These are phyloP conservation scores for Sarcophaga carnaria DNA, from an alignment of 2,888 invertebrate species.

Conservation along the genomic window DNA sequence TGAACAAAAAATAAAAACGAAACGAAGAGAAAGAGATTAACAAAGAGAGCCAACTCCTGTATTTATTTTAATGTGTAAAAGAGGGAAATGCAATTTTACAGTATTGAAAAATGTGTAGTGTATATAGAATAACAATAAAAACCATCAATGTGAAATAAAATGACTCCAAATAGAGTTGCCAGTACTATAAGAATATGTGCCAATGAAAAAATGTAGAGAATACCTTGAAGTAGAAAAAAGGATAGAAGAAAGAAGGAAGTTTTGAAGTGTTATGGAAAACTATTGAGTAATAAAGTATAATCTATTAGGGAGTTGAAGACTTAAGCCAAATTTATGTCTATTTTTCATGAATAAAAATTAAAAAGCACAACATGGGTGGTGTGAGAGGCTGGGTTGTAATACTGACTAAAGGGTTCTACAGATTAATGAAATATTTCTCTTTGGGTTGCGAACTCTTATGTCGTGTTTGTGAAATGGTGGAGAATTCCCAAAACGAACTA, in stretches of 20 bases:
- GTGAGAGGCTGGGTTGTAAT: too few species aligned
- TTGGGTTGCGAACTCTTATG: too few species aligned
- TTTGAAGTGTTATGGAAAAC: too few species aligned
- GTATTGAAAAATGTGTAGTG: conserved; percentile 8
- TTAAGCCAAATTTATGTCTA: too few species aligned
- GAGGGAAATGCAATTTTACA: conserved; percentile 62
- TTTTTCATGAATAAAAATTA: too few species aligned
- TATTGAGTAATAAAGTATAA: too few species aligned
- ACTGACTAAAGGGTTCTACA: too few species aligned
- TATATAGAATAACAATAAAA: conserved; percentile 40
- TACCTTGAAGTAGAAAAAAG: not conserved
- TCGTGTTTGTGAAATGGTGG: too few species aligned
- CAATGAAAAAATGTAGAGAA: not conserved
- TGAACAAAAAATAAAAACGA: not conserved
- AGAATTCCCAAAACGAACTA: too few species aligned
- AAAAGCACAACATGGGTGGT: too few species aligned
- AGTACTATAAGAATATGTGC: not conserved
- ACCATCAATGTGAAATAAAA: conserved; percentile 54
- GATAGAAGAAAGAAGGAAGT: not conserved
- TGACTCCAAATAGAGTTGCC: conserved; percentile 43
- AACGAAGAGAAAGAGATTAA: conserved; percentile 23
- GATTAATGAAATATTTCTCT: too few species aligned
- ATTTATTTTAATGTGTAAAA: conserved; percentile 18
- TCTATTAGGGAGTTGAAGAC: too few species aligned
- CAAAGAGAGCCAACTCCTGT: conserved; percentile 15